These are phyloP conservation scores for Pomacea canaliculata DNA, from an alignment of 2,888 invertebrate genomes.

Conservation along the genomic window DNA sequence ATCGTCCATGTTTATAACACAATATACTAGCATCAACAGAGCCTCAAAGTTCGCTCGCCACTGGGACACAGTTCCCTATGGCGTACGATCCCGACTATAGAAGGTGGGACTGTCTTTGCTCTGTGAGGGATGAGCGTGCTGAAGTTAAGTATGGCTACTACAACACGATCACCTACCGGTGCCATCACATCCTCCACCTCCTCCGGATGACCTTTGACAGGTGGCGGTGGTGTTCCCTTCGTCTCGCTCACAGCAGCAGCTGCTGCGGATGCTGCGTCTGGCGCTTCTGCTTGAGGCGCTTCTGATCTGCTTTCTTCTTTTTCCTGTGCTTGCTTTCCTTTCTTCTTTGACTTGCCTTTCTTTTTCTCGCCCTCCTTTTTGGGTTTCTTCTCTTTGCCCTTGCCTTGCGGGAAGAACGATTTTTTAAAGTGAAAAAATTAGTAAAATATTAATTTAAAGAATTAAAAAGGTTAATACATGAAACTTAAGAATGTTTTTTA, in stretches of 20 bases:
- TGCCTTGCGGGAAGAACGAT: slow-evolving; percentile 32
- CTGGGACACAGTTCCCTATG: too few relatives aligned
- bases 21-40: too few relatives aligned
- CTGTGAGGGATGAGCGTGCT: too few relatives aligned
- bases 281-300: slow-evolving; percentile 32
- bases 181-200: not conserved
- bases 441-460: too few relatives aligned
- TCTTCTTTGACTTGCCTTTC: slow-evolving; percentile 42
- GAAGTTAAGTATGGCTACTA: too few relatives aligned
- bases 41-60: too few relatives aligned
- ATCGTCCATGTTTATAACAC: too few relatives aligned
- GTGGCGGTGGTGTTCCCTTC: slow-evolving; percentile 34
- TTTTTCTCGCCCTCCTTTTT: slow-evolving; percentile 39
- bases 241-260: slow-evolving; percentile 25
- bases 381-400: slow-evolving; percentile 49
- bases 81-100: too few relatives aligned
- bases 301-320: slow-evolving; percentile 28
- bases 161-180: not conserved
- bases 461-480: too few relatives aligned
- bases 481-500: too few relatives aligned
- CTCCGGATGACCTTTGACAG: not conserved
- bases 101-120: too few relatives aligned
- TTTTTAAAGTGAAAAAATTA: too few relatives aligned
- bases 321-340: slow-evolving; percentile 40
- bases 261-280: slow-evolving; percentile 32